These are phyloP conservation scores for Drosophila parthenogenetica DNA, from an alignment of 2,888 invertebrate genomes.

Conservation along the genomic window DNA sequence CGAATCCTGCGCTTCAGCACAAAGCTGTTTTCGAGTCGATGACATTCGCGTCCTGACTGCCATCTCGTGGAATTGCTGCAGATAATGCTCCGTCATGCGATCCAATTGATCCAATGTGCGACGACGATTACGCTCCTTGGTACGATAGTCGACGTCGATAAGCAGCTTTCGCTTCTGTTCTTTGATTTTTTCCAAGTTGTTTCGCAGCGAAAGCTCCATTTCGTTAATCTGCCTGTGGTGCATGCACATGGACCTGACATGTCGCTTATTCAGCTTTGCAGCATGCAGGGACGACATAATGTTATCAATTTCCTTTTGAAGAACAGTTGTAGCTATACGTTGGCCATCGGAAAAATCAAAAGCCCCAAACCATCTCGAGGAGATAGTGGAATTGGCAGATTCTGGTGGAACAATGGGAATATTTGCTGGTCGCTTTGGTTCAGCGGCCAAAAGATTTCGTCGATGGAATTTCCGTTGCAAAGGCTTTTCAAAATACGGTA, in stretches of 20 bases:
- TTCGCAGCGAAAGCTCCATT: constrained; percentile 49
- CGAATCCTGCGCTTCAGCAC: constrained; percentile 4
- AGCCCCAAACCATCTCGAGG: constrained; percentile 65
- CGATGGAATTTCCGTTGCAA: not conserved
- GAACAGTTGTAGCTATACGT: constrained; percentile 28
- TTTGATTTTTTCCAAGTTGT: constrained; percentile 39
- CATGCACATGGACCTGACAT: constrained; percentile 43
- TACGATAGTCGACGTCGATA: not conserved
- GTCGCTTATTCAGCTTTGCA: not conserved
- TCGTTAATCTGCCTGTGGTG: constrained; percentile 53
- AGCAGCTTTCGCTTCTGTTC: constrained; percentile 38
- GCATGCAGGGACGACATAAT: constrained; percentile 39
- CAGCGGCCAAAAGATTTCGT: not conserved
- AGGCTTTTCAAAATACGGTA: constrained; percentile 51
- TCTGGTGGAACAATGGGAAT: not conserved
- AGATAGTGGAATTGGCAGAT: not conserved
- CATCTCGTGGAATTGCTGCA: constrained; percentile 47
- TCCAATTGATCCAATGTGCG: constrained; percentile 47
- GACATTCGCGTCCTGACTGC: constrained; percentile 37
- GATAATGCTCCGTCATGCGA: constrained; percentile 41
- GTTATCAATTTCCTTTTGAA: constrained; percentile 38
- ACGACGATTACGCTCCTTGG: constrained; percentile 1
- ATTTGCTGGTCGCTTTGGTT: constrained; percentile 11
- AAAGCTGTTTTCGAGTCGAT: constrained; percentile 42
- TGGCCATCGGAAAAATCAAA: constrained; percentile 2